Evolutionary conservation across 1,140 invertebrate species (phyloP).

Genomic region (Cydia strobilella): DNA sequence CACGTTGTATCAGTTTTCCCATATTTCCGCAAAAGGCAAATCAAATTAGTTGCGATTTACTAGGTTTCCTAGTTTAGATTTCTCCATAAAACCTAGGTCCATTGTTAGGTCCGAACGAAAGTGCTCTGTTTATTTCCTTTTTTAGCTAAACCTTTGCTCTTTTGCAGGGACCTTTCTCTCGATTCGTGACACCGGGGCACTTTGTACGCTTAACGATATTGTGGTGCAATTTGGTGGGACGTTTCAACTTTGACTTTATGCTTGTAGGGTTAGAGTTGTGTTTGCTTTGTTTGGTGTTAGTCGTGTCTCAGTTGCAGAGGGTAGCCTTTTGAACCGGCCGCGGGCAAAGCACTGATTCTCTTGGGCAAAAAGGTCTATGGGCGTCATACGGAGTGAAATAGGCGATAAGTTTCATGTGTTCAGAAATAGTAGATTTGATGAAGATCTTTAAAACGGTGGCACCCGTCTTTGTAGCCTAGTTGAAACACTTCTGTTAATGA

Average conservation of each 20-base stretch:
- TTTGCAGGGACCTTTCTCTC: background rate
- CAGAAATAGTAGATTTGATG: background rate
- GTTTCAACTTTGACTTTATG: background rate
- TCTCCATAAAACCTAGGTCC: background rate
- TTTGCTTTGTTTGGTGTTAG: background rate
- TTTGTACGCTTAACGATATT: conserved; percentile 4
- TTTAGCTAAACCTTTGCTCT: background rate
- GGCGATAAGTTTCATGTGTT: background rate
- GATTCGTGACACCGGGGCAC: conserved; percentile 5
- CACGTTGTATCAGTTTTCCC: background rate
- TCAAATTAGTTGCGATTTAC: conserved; percentile 4
- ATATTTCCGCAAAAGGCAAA: conserved; percentile 11
- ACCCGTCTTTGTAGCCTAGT: no score
- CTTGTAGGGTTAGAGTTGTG: background rate
- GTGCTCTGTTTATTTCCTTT: background rate
- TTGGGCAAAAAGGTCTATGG: background rate
- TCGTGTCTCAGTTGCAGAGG: background rate
- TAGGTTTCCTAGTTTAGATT: conserved; percentile 1
- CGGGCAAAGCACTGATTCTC: conserved; percentile 2
- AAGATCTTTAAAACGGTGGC: no score
- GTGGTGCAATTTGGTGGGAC: background rate
- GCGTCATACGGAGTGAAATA: conserved; percentile 1
- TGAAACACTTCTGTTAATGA: no score
- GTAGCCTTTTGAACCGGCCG: conserved; percentile 17
- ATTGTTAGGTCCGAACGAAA: conserved; percentile 14